Conservation (phyloP, 2,888 invertebrate genomes). For the Ennomos fuscantarius region DNA sequence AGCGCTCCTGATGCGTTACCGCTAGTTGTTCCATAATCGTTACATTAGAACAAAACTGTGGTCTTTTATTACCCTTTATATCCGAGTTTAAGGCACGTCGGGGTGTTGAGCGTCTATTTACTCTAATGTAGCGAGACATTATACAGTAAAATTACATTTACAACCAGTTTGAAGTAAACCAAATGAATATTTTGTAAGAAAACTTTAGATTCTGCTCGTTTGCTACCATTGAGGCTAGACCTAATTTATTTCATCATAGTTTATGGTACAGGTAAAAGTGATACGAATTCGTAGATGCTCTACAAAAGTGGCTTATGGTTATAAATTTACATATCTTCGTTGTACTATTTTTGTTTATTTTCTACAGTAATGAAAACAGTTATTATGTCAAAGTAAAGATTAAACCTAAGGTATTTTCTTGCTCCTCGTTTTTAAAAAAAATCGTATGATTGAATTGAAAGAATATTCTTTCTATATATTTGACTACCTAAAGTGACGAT, state of each 20-base stretch:
- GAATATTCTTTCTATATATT: too few relatives aligned
- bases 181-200: conserved; percentile 17
- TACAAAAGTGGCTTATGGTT: conserved; percentile 11
- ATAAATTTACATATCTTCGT: conserved; percentile 2
- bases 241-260: too few relatives aligned
- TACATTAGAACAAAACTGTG: conserved; percentile 17
- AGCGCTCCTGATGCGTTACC: neutral
- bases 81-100: conserved; percentile 32
- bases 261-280: neutral
- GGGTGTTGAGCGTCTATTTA: conserved; percentile 26
- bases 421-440: too few relatives aligned
- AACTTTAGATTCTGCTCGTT: neutral
- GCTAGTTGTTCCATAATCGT: conserved; percentile 1
- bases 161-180: conserved; percentile 19
- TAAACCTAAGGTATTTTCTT: neutral
- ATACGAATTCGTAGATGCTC: conserved; percentile 19
- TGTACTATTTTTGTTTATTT: conserved; percentile 3
- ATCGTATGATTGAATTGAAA: too few relatives aligned
- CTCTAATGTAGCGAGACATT: conserved; percentile 32
- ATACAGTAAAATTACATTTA: conserved; percentile 27
- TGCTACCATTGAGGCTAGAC: too few relatives aligned
- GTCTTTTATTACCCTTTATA: conserved; percentile 33
- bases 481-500: too few relatives aligned
- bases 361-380: neutral
- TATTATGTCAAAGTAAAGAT: neutral